Evolutionary conservation across 1,140 invertebrate genomes (phyloP), one percentile per base, ranked within the genome.

Genomic region (Conus ventricosus): DNA sequence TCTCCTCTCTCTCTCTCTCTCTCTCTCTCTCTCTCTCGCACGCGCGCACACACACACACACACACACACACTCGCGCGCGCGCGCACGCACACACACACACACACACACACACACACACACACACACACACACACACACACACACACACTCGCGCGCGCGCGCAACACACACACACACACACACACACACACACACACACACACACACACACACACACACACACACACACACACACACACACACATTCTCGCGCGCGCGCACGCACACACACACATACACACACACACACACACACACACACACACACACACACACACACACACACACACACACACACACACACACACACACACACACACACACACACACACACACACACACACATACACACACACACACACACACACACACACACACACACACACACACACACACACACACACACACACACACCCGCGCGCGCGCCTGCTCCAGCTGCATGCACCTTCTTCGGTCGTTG

Each of bases 321-420:
- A 80, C 76, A 80, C 76, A n/a, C 71, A 76, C 71, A n/a, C 71
- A 76, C 71, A n/a, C 71, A 76, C 71, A 76, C 71, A n/a, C 71
- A 76, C 71, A n/a, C 71, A 76, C 71, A n/a, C 71, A 76, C 71
- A 76, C 71, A n/a, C 71, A 76, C 20, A 76, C 60, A 63, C 60
- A 20, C 60, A 63, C 60, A 63, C 60, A 20, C 60, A 63, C 60
- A 63, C 60, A 20, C 60, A 63, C 60, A 63, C 60, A 2, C 60
- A 4, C 60, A 4, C 60, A 4, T 20, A 4, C 60, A 4, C 60
- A 4, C 60, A 20, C 60, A 63, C 60, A 63, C 60, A 20, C 60
- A 63, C 60, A 20, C 60, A 63, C 60, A 20, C 60, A 63, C 60
- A 63, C 60, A 20, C 60, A 63, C 60, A 20, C 60, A 63, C 60